Conservation (phyloP, 2,797 vertebrate species). For the Myotis planiceps region DNA sequence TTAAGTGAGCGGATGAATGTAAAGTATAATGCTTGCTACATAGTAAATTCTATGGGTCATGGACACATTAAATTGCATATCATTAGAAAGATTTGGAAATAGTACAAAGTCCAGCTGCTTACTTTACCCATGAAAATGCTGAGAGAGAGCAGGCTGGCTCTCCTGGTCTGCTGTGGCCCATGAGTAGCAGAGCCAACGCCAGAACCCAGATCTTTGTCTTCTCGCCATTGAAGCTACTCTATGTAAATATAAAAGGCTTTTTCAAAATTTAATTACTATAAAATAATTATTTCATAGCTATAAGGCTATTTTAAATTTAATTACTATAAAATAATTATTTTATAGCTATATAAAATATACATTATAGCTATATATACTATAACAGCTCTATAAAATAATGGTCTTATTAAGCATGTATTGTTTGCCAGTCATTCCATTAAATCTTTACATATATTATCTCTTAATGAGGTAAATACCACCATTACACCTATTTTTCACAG, state of each 20-base stretch:
- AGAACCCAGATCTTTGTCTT: neutral
- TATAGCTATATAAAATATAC: neutral
- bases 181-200: neutral
- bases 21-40: neutral
- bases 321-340: slow-evolving; percentile 5
- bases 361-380: neutral
- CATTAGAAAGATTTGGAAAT: neutral
- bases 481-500: neutral
- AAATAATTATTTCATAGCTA: neutral
- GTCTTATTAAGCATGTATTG: neutral
- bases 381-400: slow-evolving; percentile 33
- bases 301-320: neutral
- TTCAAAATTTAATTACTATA: neutral
- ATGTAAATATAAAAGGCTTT: neutral
- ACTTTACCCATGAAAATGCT: neutral
- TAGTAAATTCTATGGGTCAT: neutral
- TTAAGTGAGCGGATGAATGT: neutral
- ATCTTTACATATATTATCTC: neutral
- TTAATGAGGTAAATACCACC: neutral
- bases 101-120: neutral
- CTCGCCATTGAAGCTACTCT: neutral
- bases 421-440: slow-evolving; percentile 32
- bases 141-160: neutral
- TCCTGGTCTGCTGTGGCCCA: neutral
- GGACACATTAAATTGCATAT: neutral